Conservation (phyloP, 2,888 invertebrate species). For the Cancer borealis region DNA sequence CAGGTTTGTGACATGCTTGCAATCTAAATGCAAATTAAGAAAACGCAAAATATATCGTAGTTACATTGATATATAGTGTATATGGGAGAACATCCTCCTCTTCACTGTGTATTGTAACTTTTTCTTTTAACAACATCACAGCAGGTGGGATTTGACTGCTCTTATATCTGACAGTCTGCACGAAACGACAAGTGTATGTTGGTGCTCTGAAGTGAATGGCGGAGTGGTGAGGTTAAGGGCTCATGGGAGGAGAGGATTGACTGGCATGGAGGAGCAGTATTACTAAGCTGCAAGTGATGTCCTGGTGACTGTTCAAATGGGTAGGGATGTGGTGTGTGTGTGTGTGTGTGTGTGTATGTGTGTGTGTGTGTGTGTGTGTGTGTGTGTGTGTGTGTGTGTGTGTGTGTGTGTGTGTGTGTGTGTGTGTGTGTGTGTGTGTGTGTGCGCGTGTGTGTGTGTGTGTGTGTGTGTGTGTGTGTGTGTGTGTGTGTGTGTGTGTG, state of each 20-base stretch:
- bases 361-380: too few species aligned
- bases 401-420: background rate
- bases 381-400: background rate
- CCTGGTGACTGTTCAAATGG: background rate
- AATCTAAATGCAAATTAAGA: background rate
- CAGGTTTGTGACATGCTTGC: background rate
- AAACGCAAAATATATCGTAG: background rate
- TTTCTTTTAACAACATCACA: background rate
- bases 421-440: background rate
- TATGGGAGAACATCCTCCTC: background rate
- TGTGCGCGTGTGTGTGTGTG: background rate
- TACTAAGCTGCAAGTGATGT: background rate
- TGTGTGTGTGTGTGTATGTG: too few species aligned
- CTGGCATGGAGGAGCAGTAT: background rate
- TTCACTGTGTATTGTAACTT: background rate
- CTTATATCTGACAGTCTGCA: background rate
- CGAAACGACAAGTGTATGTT: background rate
- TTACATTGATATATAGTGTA: background rate
- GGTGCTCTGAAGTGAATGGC: background rate
- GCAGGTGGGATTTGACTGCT: conserved; percentile 2
- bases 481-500: background rate
- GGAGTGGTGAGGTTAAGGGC: background rate
- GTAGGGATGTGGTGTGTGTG: too few species aligned
- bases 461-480: background rate
- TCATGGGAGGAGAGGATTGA: background rate